These are phyloP conservation scores for Xiphydria camelus DNA, from an alignment of 2,888 invertebrate species.

Conservation along the genomic window DNA sequence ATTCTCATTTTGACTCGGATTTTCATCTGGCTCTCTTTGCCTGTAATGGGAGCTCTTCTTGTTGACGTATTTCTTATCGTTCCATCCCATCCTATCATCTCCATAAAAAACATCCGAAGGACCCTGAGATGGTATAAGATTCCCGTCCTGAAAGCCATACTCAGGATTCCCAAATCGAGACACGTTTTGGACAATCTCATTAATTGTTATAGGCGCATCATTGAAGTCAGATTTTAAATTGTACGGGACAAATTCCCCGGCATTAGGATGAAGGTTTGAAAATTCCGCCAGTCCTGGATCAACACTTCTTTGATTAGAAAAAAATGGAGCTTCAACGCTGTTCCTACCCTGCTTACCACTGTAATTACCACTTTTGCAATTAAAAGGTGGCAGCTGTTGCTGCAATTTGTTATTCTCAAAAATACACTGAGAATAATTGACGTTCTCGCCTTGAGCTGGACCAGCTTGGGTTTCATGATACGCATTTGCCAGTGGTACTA, in stretches of 20 bases:
- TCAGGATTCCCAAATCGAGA: conserved; percentile 11
- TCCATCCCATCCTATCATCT: conserved; percentile 22
- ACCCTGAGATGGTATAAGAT: background rate
- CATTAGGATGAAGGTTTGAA: conserved; percentile 64
- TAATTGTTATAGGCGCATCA: conserved; percentile 10
- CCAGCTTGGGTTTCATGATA: background rate
- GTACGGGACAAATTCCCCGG: conserved; percentile 65
- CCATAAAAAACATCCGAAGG: conserved; percentile 14
- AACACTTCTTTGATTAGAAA: background rate
- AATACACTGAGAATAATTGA: conserved; percentile 18
- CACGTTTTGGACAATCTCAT: too few relatives aligned
- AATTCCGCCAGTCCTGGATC: conserved; percentile 18
- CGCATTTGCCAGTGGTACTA: background rate
- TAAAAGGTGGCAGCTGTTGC: conserved; percentile 16
- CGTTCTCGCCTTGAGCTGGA: conserved; percentile 11
- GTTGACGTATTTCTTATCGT: conserved; percentile 27
- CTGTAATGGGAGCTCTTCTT: conserved; percentile 27
- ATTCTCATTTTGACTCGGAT: conserved; percentile 21
- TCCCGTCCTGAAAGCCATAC: too few relatives aligned
- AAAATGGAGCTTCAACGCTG: conserved; percentile 5
- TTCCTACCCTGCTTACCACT: conserved; percentile 8
- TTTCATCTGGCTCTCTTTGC: conserved; percentile 25
- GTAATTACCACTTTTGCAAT: conserved; percentile 19
- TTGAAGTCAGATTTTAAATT: conserved; percentile 19
- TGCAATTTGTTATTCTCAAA: conserved; percentile 22